Evolutionary conservation across 2,888 invertebrate species (phyloP).

Genomic region (Volucella inanis): DNA sequence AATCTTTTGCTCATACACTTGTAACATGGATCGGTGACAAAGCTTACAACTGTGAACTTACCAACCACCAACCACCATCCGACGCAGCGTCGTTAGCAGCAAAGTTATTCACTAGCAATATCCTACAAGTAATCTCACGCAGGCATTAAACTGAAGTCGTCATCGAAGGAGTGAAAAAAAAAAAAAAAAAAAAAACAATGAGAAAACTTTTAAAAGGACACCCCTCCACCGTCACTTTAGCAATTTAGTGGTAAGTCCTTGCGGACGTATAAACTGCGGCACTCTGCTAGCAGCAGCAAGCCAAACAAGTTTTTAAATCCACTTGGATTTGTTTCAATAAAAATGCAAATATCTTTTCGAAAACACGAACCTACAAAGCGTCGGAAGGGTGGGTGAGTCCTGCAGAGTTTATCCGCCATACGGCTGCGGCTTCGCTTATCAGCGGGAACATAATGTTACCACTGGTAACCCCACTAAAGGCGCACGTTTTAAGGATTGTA

Average conservation of each 20-base stretch:
- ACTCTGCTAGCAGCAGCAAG: slow-evolving; percentile 65
- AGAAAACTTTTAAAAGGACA: slow-evolving; percentile 55
- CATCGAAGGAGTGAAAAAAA: slow-evolving; percentile 70
- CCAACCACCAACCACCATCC: slow-evolving; percentile 18
- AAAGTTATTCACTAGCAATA: slow-evolving; percentile 38
- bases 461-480: slow-evolving; percentile 48
- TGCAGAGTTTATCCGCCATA: slow-evolving; percentile 42
- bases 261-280: slow-evolving; percentile 73
- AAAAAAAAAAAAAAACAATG: slow-evolving; percentile 16
- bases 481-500: slow-evolving; percentile 66
- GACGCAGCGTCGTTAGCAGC: no score
- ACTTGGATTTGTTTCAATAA: slow-evolving; percentile 83
- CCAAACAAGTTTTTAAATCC: slow-evolving; percentile 79
- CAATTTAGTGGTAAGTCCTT: slow-evolving; percentile 73
- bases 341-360: slow-evolving; percentile 80
- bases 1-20: slow-evolving; percentile 30
- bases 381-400: neutral
- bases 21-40: slow-evolving; percentile 36
- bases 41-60: slow-evolving; percentile 48
- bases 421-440: slow-evolving; percentile 58
- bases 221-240: slow-evolving; percentile 35
- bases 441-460: slow-evolving; percentile 68
- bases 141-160: slow-evolving; percentile 73
- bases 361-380: slow-evolving; percentile 50
- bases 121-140: slow-evolving; percentile 62